Conservation (phyloP, 2,888 invertebrate species). For the Macrostomum cliftonense region DNA sequence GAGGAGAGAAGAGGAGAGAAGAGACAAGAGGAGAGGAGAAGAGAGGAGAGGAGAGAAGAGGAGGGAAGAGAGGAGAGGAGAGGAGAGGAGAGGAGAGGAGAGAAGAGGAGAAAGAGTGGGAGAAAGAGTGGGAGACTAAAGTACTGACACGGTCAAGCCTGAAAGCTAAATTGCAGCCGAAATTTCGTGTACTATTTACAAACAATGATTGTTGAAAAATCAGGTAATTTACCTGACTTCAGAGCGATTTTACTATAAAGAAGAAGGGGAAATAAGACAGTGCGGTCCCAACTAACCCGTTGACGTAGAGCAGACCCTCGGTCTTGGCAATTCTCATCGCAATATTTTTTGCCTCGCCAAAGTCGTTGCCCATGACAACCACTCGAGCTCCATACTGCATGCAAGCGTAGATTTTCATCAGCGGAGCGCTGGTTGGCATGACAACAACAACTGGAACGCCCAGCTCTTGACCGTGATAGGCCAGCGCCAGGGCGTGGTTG, state of each 20-base stretch:
- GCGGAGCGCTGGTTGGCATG: slow-evolving; percentile 83
- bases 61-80: not conserved
- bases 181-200: too few species aligned
- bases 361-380: slow-evolving; percentile 58
- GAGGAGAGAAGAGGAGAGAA: not conserved
- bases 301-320: slow-evolving; percentile 57
- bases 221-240: too few species aligned
- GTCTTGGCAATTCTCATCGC: slow-evolving; percentile 59
- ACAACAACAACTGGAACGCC: slow-evolving; percentile 52
- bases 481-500: slow-evolving; percentile 70
- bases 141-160: too few species aligned
- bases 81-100: not conserved
- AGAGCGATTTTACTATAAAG: too few species aligned
- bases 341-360: slow-evolving; percentile 45
- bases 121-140: too few species aligned
- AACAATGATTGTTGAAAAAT: too few species aligned
- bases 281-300: slow-evolving; percentile 48
- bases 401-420: slow-evolving; percentile 83
- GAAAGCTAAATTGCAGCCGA: too few species aligned
- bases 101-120: too few species aligned
- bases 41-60: not conserved
- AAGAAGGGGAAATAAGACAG: too few species aligned
- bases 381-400: slow-evolving; percentile 64
- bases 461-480: slow-evolving; percentile 57
- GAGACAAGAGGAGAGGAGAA: too few species aligned